phyloP scores from a whole-genome alignment of 2,797 vertebrate genomes.

The Rhincodon typus region DNA sequence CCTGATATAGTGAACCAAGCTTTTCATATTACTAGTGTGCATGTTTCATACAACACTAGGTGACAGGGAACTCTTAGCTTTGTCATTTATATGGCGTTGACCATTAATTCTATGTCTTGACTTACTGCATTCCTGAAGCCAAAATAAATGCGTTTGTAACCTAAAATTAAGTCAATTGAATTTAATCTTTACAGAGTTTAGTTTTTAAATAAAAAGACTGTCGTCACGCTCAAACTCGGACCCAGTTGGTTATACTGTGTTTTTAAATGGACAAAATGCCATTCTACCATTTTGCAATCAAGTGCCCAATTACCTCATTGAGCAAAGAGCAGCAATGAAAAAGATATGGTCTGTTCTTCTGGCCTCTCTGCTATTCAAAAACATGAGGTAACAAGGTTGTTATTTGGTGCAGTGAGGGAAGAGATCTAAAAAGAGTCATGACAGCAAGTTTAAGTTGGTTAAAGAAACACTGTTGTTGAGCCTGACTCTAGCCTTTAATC shows the following conservation, averaged over 20 bases:
- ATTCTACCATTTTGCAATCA: not conserved
- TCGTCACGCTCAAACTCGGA: not conserved
- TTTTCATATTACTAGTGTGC: not conserved
- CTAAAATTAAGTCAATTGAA: not conserved
- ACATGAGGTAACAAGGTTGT: not conserved
- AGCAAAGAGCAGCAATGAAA: not conserved
- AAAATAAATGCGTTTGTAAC: not conserved
- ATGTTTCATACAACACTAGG: not conserved
- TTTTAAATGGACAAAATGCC: not conserved
- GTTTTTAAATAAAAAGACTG: not conserved
- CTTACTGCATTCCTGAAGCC: not conserved
- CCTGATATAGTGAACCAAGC: not conserved
- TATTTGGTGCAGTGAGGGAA: not conserved
- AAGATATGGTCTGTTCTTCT: not conserved
- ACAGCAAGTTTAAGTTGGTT: not conserved
- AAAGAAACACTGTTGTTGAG: not conserved
- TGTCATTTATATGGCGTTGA: not conserved
- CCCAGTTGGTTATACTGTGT: not conserved
- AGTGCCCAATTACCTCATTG: not conserved
- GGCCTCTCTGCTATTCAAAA: not conserved
- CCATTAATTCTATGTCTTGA: not conserved
- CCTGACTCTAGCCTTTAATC: not conserved
- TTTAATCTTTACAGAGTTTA: not conserved
- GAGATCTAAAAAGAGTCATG: too few relatives aligned
- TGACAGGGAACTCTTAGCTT: not conserved